These are phyloP conservation scores for Nothobranchius kuhntae DNA, from an alignment of 2,113 vertebrate genomes.

Conservation along the genomic window DNA sequence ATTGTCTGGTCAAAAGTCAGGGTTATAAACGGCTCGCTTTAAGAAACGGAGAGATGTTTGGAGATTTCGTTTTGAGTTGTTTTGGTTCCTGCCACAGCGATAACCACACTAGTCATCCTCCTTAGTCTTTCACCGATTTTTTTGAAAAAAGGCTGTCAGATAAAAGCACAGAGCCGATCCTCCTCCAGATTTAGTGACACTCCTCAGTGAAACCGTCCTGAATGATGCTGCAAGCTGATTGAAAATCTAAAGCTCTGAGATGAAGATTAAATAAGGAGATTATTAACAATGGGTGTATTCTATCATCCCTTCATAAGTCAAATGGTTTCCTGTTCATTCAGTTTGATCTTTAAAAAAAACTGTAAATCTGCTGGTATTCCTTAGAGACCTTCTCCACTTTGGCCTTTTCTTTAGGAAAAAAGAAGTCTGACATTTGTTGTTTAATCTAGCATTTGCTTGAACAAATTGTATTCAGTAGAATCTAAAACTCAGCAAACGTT, in stretches of 20 bases:
- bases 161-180: neutral
- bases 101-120: slow-evolving; percentile 36
- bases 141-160: slow-evolving; percentile 22
- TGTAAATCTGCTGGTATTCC: neutral
- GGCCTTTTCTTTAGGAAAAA: slow-evolving; percentile 52
- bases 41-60: slow-evolving; percentile 38
- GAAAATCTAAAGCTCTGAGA: slow-evolving; percentile 76
- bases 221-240: slow-evolving; percentile 71
- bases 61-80: slow-evolving; percentile 29
- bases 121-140: slow-evolving; percentile 13
- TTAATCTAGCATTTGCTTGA: slow-evolving; percentile 76
- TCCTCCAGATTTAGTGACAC: slow-evolving; percentile 28
- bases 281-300: slow-evolving; percentile 73
- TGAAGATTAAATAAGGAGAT: slow-evolving; percentile 76
- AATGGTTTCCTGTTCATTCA: slow-evolving; percentile 52
- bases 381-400: slow-evolving; percentile 62
- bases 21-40: slow-evolving; percentile 43
- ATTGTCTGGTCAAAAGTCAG: slow-evolving; percentile 71
- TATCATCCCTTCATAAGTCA: slow-evolving; percentile 69
- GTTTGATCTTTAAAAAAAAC: slow-evolving; percentile 48
- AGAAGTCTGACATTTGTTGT: slow-evolving; percentile 54
- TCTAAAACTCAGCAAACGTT: slow-evolving; percentile 54
- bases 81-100: slow-evolving; percentile 21
- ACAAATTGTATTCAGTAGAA: slow-evolving; percentile 68
- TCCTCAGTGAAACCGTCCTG: slow-evolving; percentile 64